Evolutionary conservation across 1,140 invertebrate genomes (phyloP).

Genomic region (Formica selysi): DNA sequence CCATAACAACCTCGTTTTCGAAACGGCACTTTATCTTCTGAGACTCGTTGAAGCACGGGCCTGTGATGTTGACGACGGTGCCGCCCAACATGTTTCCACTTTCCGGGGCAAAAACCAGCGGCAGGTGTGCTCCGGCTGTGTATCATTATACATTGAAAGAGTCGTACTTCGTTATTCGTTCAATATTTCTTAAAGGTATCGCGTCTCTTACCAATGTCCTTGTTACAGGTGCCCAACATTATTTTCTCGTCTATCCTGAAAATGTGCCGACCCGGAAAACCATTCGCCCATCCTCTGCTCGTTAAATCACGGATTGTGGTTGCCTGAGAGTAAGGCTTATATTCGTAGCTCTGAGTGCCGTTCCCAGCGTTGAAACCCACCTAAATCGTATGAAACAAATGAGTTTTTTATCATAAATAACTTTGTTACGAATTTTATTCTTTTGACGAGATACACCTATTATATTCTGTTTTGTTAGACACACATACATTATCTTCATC

Average conservation of each 20-base stretch:
- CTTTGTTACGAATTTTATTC: background rate
- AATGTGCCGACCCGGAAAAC: conserved; percentile 95
- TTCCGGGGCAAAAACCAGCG: conserved; percentile 95
- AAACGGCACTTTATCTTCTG: conserved; percentile 93
- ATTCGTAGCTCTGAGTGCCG: conserved; percentile 95
- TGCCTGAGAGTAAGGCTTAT: conserved; percentile 95
- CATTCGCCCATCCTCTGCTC: conserved; percentile 94
- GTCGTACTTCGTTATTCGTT: background rate
- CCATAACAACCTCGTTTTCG: conserved; percentile 91
- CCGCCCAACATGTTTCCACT: conserved; percentile 98
- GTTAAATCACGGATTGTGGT: conserved; percentile 94
- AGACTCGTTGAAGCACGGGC: conserved; percentile 93
- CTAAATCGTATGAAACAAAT: conserved; percentile 75
- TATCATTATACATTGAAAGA: background rate
- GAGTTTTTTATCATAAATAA: background rate
- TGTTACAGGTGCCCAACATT: conserved; percentile 96
- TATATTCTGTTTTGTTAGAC: background rate
- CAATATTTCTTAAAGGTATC: background rate
- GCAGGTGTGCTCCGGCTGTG: conserved; percentile 92
- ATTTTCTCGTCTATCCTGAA: conserved; percentile 98
- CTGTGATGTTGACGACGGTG: conserved; percentile 97
- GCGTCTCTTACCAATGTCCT: conserved; percentile 91
- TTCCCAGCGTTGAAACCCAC: conserved; percentile 98
- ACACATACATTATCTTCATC: background rate
- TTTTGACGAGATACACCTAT: background rate